Evolutionary conservation across 2,113 vertebrate species (phyloP).

Genomic region (Furnarius figulus): DNA sequence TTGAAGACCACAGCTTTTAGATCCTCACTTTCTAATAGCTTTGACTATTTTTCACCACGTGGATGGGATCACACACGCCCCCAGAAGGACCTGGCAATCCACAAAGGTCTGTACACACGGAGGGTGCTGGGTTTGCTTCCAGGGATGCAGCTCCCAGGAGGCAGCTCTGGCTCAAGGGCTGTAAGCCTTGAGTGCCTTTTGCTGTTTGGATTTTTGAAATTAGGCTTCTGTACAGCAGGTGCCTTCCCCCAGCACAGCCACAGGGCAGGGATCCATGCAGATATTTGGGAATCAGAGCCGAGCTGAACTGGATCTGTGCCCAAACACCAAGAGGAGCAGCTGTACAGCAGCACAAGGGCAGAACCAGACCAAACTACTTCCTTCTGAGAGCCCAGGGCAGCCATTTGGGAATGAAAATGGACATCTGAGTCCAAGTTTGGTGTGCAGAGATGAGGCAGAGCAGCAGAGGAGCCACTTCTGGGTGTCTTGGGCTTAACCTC

Average conservation of each 20-base stretch:
- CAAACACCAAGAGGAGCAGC: not conserved
- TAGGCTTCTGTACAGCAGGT: not conserved
- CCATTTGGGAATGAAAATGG: not conserved
- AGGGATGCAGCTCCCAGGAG: not conserved
- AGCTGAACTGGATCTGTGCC: not conserved
- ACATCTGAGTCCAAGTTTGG: not conserved
- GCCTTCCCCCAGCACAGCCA: not conserved
- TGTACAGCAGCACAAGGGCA: not conserved
- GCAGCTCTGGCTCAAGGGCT: not conserved
- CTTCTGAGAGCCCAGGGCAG: not conserved
- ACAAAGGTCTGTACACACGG: not conserved
- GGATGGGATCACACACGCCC: accelerated
- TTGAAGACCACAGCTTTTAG: not conserved
- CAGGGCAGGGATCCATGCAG: not conserved
- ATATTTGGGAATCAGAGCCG: not conserved
- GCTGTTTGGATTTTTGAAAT: not conserved
- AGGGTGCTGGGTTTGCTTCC: not conserved
- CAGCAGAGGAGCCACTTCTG: not conserved
- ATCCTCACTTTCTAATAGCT: not conserved
- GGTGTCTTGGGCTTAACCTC: not conserved
- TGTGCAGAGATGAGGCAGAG: not conserved
- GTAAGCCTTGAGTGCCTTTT: not conserved
- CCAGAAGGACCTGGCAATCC: not conserved
- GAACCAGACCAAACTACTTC: not conserved
- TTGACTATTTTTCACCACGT: not conserved